phyloP scores from a whole-genome alignment of 2,888 invertebrate species.

The Cataglyphis rosenhaueri region DNA sequence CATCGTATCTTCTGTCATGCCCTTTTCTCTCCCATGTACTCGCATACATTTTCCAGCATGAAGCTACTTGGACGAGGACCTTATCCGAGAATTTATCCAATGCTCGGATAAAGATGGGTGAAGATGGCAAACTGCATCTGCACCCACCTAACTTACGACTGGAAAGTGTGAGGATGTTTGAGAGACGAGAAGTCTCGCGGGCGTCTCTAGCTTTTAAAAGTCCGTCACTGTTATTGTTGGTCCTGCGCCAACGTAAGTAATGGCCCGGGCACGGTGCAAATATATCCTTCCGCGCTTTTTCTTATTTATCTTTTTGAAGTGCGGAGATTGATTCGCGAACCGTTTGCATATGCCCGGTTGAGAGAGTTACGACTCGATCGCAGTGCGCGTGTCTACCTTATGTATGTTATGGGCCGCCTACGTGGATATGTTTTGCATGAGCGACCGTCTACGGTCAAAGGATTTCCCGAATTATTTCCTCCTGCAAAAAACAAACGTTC shows the following conservation, averaged over 20 bases:
- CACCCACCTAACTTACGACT: slow-evolving; percentile 14
- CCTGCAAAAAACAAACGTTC: slow-evolving; percentile 1
- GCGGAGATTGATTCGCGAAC: slow-evolving; percentile 25
- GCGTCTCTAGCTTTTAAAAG: slow-evolving; percentile 70
- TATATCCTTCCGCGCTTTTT: slow-evolving; percentile 65
- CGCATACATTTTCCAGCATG: background rate
- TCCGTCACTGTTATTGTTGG: slow-evolving; percentile 77
- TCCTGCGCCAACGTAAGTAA: slow-evolving; percentile 74
- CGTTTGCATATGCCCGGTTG: slow-evolving; percentile 13
- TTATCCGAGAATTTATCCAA: slow-evolving; percentile 63
- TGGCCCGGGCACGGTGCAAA: slow-evolving; percentile 71
- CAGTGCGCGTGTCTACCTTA: slow-evolving; percentile 1
- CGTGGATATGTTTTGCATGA: slow-evolving; percentile 11
- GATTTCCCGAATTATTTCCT: background rate
- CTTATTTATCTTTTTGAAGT: slow-evolving; percentile 50
- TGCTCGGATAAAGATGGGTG: slow-evolving; percentile 60
- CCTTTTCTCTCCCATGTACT: background rate
- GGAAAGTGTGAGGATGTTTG: slow-evolving; percentile 58
- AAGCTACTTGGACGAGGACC: slow-evolving; percentile 7
- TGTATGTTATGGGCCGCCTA: too few relatives aligned
- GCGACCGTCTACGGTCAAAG: slow-evolving; percentile 20
- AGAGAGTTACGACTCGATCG: slow-evolving; percentile 57
- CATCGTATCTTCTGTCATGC: background rate
- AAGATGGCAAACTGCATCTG: slow-evolving; percentile 21
- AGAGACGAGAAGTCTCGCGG: slow-evolving; percentile 62